Percentiles rank a stretch among this genome's conserved stretches.
Evolutionary conservation across 2,888 invertebrate genomes (phyloP).

Genomic region (Yponomeuta cagnagella): DNA sequence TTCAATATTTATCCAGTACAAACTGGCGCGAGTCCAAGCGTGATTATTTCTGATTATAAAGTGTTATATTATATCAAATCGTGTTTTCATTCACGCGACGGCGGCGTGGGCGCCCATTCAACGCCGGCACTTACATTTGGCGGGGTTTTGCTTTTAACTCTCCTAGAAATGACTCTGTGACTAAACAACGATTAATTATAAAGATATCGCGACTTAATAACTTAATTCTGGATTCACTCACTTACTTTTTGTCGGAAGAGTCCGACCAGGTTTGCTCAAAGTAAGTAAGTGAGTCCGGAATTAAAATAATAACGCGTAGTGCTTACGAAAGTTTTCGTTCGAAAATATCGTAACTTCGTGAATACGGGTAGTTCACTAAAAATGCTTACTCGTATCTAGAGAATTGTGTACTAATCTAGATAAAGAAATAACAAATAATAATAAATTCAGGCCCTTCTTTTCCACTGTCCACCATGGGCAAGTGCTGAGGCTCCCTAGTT

Average conservation of each 20-base stretch:
- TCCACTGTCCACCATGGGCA: too few relatives aligned
- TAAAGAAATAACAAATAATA: too few relatives aligned
- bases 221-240: too few relatives aligned
- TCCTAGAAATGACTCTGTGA: background rate
- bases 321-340: background rate
- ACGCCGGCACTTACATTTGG: background rate
- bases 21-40: constrained; percentile 41
- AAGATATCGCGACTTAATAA: too few relatives aligned
- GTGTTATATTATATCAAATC: constrained; percentile 33
- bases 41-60: constrained; percentile 20
- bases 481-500: too few relatives aligned
- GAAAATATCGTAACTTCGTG: background rate
- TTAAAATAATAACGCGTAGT: too few relatives aligned
- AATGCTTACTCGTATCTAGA: too few relatives aligned
- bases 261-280: too few relatives aligned
- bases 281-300: too few relatives aligned
- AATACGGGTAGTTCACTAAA: background rate
- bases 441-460: too few relatives aligned
- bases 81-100: constrained; percentile 36
- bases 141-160: background rate
- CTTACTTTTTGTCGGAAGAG: too few relatives aligned
- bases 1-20: constrained; percentile 19
- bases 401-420: too few relatives aligned
- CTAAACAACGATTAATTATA: background rate
- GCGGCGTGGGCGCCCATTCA: constrained; percentile 23